Evolutionary conservation across 2,113 vertebrate species (phyloP), one percentile per base, ranked within the genome.

Genomic region (Corythornis madagascariensis): DNA sequence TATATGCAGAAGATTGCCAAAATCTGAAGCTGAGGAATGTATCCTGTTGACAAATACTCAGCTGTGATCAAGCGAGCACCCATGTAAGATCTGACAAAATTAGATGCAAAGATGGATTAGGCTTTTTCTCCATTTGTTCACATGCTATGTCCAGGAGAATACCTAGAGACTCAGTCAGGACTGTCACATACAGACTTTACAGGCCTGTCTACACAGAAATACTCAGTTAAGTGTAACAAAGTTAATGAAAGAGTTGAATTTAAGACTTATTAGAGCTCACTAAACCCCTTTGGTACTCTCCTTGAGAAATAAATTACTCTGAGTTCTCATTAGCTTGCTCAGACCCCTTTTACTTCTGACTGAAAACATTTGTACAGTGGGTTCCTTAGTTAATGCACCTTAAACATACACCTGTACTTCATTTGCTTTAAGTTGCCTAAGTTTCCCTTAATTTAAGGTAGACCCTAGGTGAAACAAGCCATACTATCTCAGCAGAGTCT

Each of bases 311-410:
- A 84, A 92, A 92, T 90, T 86, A 43, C 50, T 76, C 59, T 57
- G 83, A 85, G 45, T 85, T 95, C 86, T 82, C 45, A 73, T 92
- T 94, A 89, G 65, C 79, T 91, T 90, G n/a, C 38, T 96, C 71
- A 85, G 50, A 70, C 56, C 74, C 3, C 56, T 95, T 87, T 89
- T 74, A 73, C 67, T 88, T 77, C 56, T 86, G 75, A 50, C 42
- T 80, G 69, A 74, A 89, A 91, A 86, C 52, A 77, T 83, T 85
- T 88, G 78, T 71, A 67, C 35, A 31, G 45, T 52, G 17, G 22
- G 40, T 77, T 88, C 40, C 43, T 70, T 60, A 66, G 50, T 61
- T 95, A 93, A 67, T 71, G 76, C 72, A 64, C 53, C 83, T 94
- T 88, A 77, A 80, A 83, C 53, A 90, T 91, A 67, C 38, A 77